Base-by-base conservation (phyloP, 2,113 vertebrate genomes). In the Pseudorectes ferrugineus region DNA sequence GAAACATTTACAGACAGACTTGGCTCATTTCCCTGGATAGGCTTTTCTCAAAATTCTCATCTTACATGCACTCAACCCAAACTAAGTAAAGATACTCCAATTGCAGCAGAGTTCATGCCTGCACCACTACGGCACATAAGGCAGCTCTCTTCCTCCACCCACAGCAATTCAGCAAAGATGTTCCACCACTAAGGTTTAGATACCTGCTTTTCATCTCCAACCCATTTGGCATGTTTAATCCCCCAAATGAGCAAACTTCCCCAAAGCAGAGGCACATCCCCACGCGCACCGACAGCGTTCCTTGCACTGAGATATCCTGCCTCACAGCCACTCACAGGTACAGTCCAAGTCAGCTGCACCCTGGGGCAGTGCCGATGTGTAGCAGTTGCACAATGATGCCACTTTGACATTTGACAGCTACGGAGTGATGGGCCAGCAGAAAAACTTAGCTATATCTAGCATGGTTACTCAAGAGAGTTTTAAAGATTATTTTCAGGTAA, bases 371-470 rank as follows among this genome's bases (percentile, higher is more conserved):
- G 48, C 57, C 6, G 2, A 26, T 16, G 9, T 2, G n/a, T 3
- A 45, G 28, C 2, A n/a, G 15, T 2, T 79, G 49, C 52, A 57
- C 21, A 38, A 3, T 1, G 5, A 38, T 0, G 0, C 14, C n/a
- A 28, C 35, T 61, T 10, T 2, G 25, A 54, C 59, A 46, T 31
- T 1, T 20, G 19, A 62, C 22, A 92, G 33, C 38, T 25, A 3
- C 2, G 10, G 49, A 92, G 14, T 3, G 21, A 52, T 13, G 25
- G 20, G 31, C 26, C 4, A 6, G 22, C 36, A 72, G n/a, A 49
- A 55, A 11, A 74, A 51, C 18, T 54, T 35, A 25, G 16, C n/a
- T 59, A 0, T 10, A 35, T 22, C 48, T 23, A 45, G 17, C 11
- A 49, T 6, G 7, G n/a, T 35, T 77, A 59, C 14, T 61, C 35